Evolutionary conservation across 92 coral and sea anemone genomes (phyloP).

Genomic region (Epizoanthus ramosus): DNA sequence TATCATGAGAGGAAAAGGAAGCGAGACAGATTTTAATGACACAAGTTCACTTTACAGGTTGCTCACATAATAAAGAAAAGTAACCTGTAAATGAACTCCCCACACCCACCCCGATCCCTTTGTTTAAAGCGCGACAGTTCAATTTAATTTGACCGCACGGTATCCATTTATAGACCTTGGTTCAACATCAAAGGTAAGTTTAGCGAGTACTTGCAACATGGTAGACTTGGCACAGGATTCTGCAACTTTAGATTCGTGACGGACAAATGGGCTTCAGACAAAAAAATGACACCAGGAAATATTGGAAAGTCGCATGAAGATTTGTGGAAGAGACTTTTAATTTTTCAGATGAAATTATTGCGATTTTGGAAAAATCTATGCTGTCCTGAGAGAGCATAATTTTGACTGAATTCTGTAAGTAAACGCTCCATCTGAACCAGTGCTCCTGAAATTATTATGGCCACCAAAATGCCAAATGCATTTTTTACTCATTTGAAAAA

Average conservation of each 20-base stretch:
- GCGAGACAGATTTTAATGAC: too few relatives aligned
- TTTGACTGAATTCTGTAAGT: too few relatives aligned
- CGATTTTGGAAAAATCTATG: conserved; percentile 8
- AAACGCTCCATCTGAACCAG: not conserved
- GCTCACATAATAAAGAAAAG: too few relatives aligned
- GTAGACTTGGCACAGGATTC: conserved; percentile 9
- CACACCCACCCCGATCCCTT: too few relatives aligned
- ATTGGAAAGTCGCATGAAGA: not conserved
- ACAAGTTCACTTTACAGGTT: too few relatives aligned
- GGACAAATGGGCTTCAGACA: not conserved
- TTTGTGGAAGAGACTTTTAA: not conserved
- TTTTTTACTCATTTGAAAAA: too few relatives aligned
- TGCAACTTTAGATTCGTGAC: conserved; percentile 22
- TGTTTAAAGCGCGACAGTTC: not conserved
- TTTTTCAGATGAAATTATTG: conserved; percentile 17
- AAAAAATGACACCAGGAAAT: not conserved
- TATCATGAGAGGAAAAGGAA: too few relatives aligned
- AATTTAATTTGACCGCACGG: not conserved
- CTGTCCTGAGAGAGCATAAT: not conserved
- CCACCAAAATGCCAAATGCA: too few relatives aligned
- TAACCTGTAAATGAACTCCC: too few relatives aligned
- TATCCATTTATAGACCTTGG: conserved; percentile 19
- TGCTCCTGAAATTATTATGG: not conserved
- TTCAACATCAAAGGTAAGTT: conserved; percentile 23
- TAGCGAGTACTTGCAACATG: conserved; percentile 18